Percentiles rank a stretch among this genome's conserved stretches.
These are phyloP conservation scores for Paralichthys olivaceus DNA, from an alignment of 2,113 vertebrate species.

Conservation along the genomic window DNA sequence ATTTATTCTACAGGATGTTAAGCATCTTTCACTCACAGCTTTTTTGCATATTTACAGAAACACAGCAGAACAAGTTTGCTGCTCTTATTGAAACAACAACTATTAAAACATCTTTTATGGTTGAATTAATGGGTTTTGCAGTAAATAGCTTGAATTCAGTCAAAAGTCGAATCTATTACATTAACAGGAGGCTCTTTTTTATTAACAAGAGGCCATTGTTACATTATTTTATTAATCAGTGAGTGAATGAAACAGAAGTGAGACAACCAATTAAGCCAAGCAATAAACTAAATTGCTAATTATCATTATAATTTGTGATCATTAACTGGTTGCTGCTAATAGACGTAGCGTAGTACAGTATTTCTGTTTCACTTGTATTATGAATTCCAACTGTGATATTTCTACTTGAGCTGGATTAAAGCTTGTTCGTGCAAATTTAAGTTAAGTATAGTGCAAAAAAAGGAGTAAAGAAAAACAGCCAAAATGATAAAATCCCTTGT, in stretches of 20 bases:
- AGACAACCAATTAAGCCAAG: neutral
- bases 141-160: conserved; percentile 12
- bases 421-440: too few species aligned
- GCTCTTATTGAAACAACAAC: neutral
- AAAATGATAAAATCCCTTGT: too few species aligned
- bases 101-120: conserved; percentile 4
- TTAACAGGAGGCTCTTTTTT: neutral
- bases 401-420: neutral
- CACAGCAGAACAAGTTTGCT: neutral
- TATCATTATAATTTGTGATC: neutral
- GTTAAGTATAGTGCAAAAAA: too few species aligned
- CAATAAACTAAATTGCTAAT: neutral
- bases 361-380: neutral
- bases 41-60: neutral
- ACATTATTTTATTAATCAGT: conserved; percentile 7
- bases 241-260: neutral
- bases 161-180: neutral
- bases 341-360: neutral
- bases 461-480: too few species aligned
- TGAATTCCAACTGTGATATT: neutral
- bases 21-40: neutral
- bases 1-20: neutral
- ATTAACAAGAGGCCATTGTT: neutral
- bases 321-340: neutral
- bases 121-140: neutral